phyloP scores from a whole-genome alignment of 2,797 vertebrate species.

The Acrocephalus scirpaceus region DNA sequence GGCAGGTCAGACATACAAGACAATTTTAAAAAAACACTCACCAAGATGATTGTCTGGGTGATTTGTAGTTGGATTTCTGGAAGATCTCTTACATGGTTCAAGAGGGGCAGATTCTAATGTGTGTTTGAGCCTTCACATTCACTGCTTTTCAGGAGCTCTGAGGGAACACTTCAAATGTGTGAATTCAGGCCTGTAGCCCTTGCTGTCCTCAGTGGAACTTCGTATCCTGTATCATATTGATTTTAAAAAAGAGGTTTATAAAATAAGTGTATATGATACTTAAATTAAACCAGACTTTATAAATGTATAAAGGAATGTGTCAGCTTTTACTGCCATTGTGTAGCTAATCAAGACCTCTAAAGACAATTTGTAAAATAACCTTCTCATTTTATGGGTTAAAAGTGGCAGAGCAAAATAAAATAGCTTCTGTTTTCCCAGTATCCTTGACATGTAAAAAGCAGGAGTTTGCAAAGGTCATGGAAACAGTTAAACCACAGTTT shows the following conservation, averaged over 20 bases:
- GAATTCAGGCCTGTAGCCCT: background rate
- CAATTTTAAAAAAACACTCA: background rate
- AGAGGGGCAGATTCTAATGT: background rate
- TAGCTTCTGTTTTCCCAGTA: background rate
- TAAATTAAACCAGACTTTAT: background rate
- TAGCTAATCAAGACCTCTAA: background rate
- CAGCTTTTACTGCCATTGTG: background rate
- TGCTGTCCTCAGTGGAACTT: background rate
- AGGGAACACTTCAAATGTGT: background rate
- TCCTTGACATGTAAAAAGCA: background rate
- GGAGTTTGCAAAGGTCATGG: background rate
- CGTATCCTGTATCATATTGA: background rate
- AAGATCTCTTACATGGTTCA: background rate
- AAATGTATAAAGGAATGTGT: background rate
- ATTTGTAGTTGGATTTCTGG: background rate
- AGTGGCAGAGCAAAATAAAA: background rate
- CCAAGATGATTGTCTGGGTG: background rate
- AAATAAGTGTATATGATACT: background rate
- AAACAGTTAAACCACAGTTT: background rate
- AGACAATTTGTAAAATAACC: background rate
- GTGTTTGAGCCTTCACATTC: background rate
- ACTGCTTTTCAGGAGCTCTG: background rate
- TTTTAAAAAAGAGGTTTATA: background rate
- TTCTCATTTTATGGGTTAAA: background rate
- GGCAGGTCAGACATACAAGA: background rate